These are phyloP conservation scores for Hycleus phaleratus DNA, from an alignment of 1,140 invertebrate species.

Conservation along the genomic window DNA sequence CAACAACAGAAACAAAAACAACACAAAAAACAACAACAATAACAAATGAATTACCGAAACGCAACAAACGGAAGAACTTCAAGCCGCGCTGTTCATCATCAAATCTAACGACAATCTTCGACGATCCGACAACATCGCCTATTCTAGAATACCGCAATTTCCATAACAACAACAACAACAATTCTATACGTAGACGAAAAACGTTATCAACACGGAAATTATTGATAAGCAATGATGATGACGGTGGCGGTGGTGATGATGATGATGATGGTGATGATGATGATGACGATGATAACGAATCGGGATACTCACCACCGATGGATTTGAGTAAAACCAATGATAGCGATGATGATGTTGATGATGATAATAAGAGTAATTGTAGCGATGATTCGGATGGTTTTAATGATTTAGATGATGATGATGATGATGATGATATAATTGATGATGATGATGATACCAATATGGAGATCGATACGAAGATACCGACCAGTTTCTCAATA, in stretches of 20 bases:
- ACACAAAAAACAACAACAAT: slow-evolving; percentile 22
- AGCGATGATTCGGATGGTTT: slow-evolving; percentile 26
- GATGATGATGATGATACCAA: slow-evolving; percentile 25
- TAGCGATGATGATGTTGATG: slow-evolving; percentile 7
- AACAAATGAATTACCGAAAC: slow-evolving; percentile 47
- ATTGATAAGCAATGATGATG: slow-evolving; percentile 7
- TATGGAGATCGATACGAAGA: slow-evolving; percentile 32
- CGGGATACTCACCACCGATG: slow-evolving; percentile 32
- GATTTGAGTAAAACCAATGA: slow-evolving; percentile 30
- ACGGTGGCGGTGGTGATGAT: no score
- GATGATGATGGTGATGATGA: no score
- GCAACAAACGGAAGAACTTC: slow-evolving; percentile 62
- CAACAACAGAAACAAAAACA: no score
- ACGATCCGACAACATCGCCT: slow-evolving; percentile 41
- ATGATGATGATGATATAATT: slow-evolving; percentile 20
- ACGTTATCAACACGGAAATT: slow-evolving; percentile 30
- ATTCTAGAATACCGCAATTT: slow-evolving; percentile 34
- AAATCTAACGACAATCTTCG: slow-evolving; percentile 42
- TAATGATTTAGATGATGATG: slow-evolving; percentile 24
- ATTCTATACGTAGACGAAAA: slow-evolving; percentile 33
- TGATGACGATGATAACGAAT: slow-evolving; percentile 8
- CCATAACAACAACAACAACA: slow-evolving; percentile 43
- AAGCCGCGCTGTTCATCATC: slow-evolving; percentile 48
- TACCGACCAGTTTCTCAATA: slow-evolving; percentile 38
- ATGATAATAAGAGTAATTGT: neutral